phyloP scores from a whole-genome alignment of 2,113 vertebrate genomes.

The Rhinolophus ferrumequinum region DNA sequence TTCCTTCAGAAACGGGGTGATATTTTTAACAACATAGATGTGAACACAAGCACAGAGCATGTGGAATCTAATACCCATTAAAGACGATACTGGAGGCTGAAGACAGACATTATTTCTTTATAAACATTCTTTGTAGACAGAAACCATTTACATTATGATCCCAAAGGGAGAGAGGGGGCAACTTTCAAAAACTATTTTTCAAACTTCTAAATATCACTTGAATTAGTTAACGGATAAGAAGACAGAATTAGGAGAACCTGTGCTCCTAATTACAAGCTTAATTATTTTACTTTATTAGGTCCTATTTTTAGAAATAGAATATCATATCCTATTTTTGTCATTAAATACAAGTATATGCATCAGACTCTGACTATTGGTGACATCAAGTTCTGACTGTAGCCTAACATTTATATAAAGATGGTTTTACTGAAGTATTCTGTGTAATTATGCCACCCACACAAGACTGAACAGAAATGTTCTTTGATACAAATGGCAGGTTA shows the following conservation, averaged over 20 bases:
- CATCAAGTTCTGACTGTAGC: conserved; percentile 63
- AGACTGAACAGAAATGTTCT: conserved; percentile 43
- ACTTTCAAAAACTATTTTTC: conserved; percentile 41
- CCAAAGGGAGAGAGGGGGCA: not conserved
- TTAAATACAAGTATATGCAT: conserved; percentile 53
- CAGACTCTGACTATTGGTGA: not conserved
- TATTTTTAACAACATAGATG: not conserved
- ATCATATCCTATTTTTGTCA: conserved; percentile 64
- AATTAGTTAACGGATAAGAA: not conserved
- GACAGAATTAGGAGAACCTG: not conserved
- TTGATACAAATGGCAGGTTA: conserved; percentile 68
- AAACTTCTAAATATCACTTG: not conserved
- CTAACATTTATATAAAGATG: conserved; percentile 48
- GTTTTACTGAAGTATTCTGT: conserved; percentile 53
- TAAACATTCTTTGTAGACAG: not conserved
- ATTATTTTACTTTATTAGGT: conserved; percentile 54
- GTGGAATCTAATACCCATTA: not conserved
- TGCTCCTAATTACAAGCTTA: conserved; percentile 61
- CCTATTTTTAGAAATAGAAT: conserved; percentile 60
- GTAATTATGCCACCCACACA: conserved; percentile 51
- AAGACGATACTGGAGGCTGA: not conserved
- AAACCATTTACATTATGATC: not conserved
- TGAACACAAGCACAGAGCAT: not conserved
- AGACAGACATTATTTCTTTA: conserved; percentile 2
- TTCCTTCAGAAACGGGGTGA: not conserved